Evolutionary conservation across 2,888 invertebrate genomes (phyloP).

Genomic region (Eretmocerus hayati): DNA sequence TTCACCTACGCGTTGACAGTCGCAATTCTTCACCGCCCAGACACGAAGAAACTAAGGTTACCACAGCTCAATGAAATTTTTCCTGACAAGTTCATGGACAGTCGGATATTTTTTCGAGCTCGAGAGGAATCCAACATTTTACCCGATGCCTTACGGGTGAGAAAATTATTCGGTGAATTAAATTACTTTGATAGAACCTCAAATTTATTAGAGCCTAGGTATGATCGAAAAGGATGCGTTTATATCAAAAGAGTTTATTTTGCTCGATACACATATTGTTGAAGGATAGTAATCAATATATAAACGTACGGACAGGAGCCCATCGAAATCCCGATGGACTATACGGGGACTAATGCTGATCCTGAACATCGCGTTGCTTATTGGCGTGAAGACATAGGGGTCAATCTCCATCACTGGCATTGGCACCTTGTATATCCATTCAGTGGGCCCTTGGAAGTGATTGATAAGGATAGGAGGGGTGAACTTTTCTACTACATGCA

Average conservation of each 20-base stretch:
- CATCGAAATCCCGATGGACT: slow-evolving; percentile 64
- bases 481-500: background rate
- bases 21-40: slow-evolving; percentile 66
- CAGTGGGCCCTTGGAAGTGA: background rate
- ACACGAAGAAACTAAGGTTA: slow-evolving; percentile 61
- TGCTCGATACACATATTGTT: no score
- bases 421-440: background rate
- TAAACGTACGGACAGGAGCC: slow-evolving; percentile 49
- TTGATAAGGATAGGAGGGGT: background rate
- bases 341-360: slow-evolving; percentile 66
- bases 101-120: slow-evolving; percentile 61
- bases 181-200: no score
- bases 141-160: slow-evolving; percentile 19
- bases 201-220: no score
- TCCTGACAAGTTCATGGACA: slow-evolving; percentile 75
- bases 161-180: no score
- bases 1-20: slow-evolving; percentile 74
- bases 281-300: background rate
- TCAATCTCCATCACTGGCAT: background rate
- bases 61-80: slow-evolving; percentile 72
- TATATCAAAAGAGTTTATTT: no score
- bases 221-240: no score
- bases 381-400: slow-evolving; percentile 64
- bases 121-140: slow-evolving; percentile 60
- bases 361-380: slow-evolving; percentile 75